These are phyloP conservation scores for Nudaria mundana DNA, from an alignment of 2,888 invertebrate genomes.

Conservation along the genomic window DNA sequence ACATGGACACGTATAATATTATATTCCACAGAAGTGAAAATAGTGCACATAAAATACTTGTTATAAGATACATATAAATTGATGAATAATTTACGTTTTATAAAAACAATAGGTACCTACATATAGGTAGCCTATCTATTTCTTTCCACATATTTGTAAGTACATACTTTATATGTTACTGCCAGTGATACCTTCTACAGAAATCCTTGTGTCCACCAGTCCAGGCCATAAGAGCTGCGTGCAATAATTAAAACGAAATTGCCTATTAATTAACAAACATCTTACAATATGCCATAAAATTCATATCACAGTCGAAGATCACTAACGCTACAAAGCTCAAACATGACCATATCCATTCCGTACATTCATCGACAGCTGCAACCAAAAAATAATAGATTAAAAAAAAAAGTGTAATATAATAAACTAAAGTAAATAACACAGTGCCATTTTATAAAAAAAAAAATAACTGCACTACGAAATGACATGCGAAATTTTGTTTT, in stretches of 20 bases:
- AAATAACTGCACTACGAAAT: too few species aligned
- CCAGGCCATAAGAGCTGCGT: constrained; percentile 81
- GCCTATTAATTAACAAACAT: constrained; percentile 54
- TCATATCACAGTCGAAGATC: constrained; percentile 74
- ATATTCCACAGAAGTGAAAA: constrained; percentile 20
- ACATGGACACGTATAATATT: neutral
- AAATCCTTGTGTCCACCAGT: constrained; percentile 82
- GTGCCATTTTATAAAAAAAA: too few species aligned
- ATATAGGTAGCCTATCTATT: too few species aligned
- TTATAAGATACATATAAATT: constrained; percentile 20
- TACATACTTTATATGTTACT: constrained; percentile 73
- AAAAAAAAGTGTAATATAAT: too few species aligned
- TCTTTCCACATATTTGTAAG: too few species aligned
- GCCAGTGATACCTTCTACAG: constrained; percentile 83
- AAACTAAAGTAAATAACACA: too few species aligned
- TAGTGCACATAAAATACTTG: constrained; percentile 6
- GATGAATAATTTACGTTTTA: too few species aligned
- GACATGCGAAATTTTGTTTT: too few species aligned
- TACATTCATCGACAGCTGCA: constrained; percentile 77
- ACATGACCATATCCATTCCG: constrained; percentile 80
- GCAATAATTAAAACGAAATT: constrained; percentile 66
- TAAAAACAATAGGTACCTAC: too few species aligned
- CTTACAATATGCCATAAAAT: constrained; percentile 54
- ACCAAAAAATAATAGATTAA: constrained; percentile 54
- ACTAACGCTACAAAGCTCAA: constrained; percentile 70